Evolutionary conservation across 2,797 vertebrate genomes (phyloP).

Genomic region (Muscicapa striata): DNA sequence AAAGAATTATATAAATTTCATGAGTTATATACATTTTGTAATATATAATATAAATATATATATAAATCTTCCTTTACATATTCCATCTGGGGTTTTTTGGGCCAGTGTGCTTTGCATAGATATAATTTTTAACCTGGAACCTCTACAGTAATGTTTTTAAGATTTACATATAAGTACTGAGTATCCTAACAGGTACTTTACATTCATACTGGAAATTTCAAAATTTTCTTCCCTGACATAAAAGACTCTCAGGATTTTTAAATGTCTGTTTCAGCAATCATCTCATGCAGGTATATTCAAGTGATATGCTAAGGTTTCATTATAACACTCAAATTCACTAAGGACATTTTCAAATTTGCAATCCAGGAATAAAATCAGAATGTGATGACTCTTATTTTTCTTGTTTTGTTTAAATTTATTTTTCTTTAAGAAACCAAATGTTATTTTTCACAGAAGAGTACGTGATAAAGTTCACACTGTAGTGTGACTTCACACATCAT

Average conservation of each 20-base stretch:
- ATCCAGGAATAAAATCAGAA: background rate
- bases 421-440: conserved; percentile 10
- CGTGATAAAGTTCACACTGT: background rate
- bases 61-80: background rate
- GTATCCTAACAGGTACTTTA: background rate
- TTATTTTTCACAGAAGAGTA: background rate
- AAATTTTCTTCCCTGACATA: background rate
- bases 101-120: background rate
- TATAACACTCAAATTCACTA: background rate
- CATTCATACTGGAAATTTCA: background rate
- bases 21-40: background rate
- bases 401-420: background rate
- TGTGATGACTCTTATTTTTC: background rate
- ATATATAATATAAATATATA: background rate
- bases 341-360: background rate
- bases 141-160: background rate
- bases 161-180: background rate
- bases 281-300: background rate
- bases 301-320: background rate
- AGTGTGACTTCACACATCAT: background rate
- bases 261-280: background rate
- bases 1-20: background rate
- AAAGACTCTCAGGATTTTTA: background rate
- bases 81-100: background rate
- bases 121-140: background rate